Conservation (phyloP, 1,140 invertebrate genomes). For the Macrobrachium rosenbergii region DNA sequence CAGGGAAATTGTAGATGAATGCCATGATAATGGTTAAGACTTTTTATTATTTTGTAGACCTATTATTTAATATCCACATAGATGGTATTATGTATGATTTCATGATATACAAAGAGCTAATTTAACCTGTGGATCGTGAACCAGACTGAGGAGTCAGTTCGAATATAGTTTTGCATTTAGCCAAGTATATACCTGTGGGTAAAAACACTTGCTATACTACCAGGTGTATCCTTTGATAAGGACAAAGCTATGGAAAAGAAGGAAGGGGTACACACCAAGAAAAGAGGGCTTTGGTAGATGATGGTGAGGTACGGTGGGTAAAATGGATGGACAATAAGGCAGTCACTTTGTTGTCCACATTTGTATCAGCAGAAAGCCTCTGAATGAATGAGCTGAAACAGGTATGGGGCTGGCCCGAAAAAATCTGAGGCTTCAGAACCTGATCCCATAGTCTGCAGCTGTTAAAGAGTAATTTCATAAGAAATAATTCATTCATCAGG, state of each 20-base stretch:
- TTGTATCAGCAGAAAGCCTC: conserved; percentile 68
- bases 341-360: conserved; percentile 70
- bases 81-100: conserved; percentile 34
- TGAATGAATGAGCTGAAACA: conserved; percentile 67
- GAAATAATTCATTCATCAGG: conserved; percentile 69
- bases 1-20: no score
- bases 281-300: conserved; percentile 60
- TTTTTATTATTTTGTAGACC: no score
- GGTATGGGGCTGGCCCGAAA: no score
- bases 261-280: conserved; percentile 65
- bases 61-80: no score
- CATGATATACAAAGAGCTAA: conserved; percentile 23
- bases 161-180: conserved; percentile 39
- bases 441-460: conserved; percentile 69
- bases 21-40: no score
- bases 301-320: conserved; percentile 67
- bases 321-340: conserved; percentile 72
- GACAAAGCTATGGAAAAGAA: conserved; percentile 65
- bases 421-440: conserved; percentile 67
- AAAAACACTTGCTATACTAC: conserved; percentile 64
- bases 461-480: conserved; percentile 72
- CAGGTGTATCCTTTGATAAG: conserved; percentile 67
- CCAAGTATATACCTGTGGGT: conserved; percentile 40
- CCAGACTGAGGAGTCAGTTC: conserved; percentile 44
- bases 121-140: no score